phyloP scores from a whole-genome alignment of 2,888 invertebrate genomes.

The Anagyrus pseudococci region DNA sequence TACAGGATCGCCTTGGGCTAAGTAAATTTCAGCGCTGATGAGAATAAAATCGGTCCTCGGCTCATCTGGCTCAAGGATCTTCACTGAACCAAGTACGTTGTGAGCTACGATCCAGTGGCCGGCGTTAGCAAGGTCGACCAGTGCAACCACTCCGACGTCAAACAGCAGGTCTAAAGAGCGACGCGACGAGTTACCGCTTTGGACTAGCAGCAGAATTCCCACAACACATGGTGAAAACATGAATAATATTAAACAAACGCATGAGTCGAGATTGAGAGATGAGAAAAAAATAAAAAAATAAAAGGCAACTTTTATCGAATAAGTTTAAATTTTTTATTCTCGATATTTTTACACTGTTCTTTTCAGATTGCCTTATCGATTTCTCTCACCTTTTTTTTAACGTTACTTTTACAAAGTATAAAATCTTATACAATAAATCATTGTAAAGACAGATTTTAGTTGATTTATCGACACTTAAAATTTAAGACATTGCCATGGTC shows the following conservation, averaged over 20 bases:
- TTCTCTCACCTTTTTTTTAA: not conserved
- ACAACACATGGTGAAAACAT: not conserved
- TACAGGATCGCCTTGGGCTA: constrained; percentile 49
- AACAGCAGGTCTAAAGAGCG: constrained; percentile 41
- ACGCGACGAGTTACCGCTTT: constrained; percentile 26
- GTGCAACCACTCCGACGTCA: constrained; percentile 43
- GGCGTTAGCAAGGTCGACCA: constrained; percentile 46
- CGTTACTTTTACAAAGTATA: constrained; percentile 14
- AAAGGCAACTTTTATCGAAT: constrained; percentile 4
- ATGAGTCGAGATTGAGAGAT: not conserved
- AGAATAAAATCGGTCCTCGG: constrained; percentile 44
- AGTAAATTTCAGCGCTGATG: constrained; percentile 50
- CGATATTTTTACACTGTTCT: not conserved
- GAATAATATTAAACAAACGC: not conserved
- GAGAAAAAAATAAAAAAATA: constrained; percentile 1
- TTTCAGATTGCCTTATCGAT: no score
- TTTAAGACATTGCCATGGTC: not conserved
- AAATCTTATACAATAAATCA: constrained; percentile 33
- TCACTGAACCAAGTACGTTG: constrained; percentile 43
- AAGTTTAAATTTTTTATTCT: constrained; percentile 22
- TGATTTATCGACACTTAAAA: not conserved
- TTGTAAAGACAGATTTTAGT: not conserved
- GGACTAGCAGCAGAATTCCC: constrained; percentile 12
- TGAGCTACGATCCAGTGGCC: constrained; percentile 49
- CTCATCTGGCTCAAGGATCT: constrained; percentile 40